Evolutionary conservation across 2,797 vertebrate genomes (phyloP).

Genomic region (Dendrocincla tyrannina): DNA sequence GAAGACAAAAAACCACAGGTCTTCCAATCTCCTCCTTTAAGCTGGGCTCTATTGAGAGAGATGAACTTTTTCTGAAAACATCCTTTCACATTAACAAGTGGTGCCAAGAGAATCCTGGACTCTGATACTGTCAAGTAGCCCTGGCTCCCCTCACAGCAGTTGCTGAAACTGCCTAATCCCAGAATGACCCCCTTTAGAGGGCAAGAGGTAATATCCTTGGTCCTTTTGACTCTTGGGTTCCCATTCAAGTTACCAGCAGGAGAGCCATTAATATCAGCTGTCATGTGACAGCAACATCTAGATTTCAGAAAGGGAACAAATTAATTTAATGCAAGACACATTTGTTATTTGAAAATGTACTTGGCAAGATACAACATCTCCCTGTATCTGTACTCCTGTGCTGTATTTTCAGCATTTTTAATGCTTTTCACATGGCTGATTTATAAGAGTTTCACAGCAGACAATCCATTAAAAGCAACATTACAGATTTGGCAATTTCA

Average conservation of each 20-base stretch:
- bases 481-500: neutral
- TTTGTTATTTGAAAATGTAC: neutral
- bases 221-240: neutral
- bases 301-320: neutral
- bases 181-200: neutral
- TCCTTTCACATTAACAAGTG: neutral
- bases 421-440: constrained; percentile 22
- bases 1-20: neutral
- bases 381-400: neutral
- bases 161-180: neutral
- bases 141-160: neutral
- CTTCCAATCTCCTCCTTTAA: neutral
- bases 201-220: neutral
- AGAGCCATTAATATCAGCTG: neutral
- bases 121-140: neutral
- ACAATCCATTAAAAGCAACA: constrained; percentile 18
- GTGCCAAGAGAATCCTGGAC: neutral
- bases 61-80: neutral
- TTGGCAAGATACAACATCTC: neutral
- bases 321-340: neutral
- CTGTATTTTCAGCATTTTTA: constrained; percentile 21
- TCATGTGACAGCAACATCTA: neutral
- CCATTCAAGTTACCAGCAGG: neutral
- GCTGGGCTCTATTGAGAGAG: neutral
- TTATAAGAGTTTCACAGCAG: neutral